Evolutionary conservation across 2,888 invertebrate species (phyloP), one percentile per base, ranked within the genome.

Genomic region (Athalia cordata): DNA sequence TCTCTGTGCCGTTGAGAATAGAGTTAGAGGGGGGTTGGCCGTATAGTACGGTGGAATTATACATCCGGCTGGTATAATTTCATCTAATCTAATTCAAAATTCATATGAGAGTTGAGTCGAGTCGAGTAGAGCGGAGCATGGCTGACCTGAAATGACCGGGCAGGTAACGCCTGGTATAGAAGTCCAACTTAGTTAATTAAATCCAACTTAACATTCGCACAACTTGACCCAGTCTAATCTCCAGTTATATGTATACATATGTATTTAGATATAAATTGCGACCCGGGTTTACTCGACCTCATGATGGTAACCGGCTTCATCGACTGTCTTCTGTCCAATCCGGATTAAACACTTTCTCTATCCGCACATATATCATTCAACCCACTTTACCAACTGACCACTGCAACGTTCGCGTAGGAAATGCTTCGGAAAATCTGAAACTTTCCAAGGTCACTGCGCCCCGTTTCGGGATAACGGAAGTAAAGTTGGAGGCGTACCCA

Each of bases 151-250:
- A 29, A 29, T 50, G 45, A 67, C 67, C 50, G 49, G 49, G 13
- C 50, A 50, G 47, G 67, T 47, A 67, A 67, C 50, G 67, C 67
- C 4, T 47, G n/a, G 67, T 9, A 47, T 45, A 5, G 61, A 4
- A 15, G 50, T 45, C 15, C 13, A 65, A 45, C 50, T 43, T 47
- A 67, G 49, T 67, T 67, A 67, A 67, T 67, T 67, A 67, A 67
- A 67, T 67, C 67, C 67, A 64, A 47, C 50, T 67, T 50, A 67
- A 67, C 67, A 67, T 67, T 67, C 67, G 67, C 67, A 50, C 67
- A 50, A 67, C 57, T 70, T 70, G 70, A 70, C 70, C 70, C 70
- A 13, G 55, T 55, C 70, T 29, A 57, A 67, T 50, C 15, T 47
- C 29, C 29, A 29, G 29, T 29, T 29, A 29, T 29, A 67, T 49